Base-by-base conservation (phyloP, 2,797 vertebrate genomes). In the Hippopotamyrus pictus region DNA sequence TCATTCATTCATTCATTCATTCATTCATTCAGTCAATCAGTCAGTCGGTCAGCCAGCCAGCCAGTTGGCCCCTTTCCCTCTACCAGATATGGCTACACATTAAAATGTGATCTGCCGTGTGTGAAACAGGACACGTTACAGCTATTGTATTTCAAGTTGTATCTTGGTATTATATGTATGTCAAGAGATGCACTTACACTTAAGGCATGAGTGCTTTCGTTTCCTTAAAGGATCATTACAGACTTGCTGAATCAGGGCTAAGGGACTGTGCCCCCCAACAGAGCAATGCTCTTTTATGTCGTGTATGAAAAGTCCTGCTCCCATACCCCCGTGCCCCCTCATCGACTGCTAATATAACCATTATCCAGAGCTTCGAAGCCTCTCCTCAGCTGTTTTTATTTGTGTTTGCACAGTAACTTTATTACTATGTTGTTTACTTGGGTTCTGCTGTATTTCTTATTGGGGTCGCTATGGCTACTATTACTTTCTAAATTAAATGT, bases 91-190 rank as follows among this genome's bases (percentile, higher is more conserved):
- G 76, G 76, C 76, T 82, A 46, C 76, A 82, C 41, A 46, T 82
- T 82, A 82, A 82, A 82, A 82, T 82, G 41, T 82, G 76, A 44
- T 82, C 76, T 82, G 76, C 76, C 41, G 41, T 82, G 76, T 46
- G 76, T 82, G 76, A 82, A 82, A 19, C 37, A 22, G 41, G 37
- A n/a, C 37, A 14, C 19, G 17, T 82, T 82, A 44, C 76, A 44
- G 41, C 37, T 46, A 46, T 82, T 46, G 76, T 82, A 46, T 82
- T 82, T 82, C 76, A 82, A n/a, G 76, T 82, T 46, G 76, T 82
- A 44, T 46, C 76, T 82, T 82, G 19, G 37, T 82, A 82, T 44
- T 82, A 82, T 82, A 82, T 8, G 41, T 22, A 44, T 82, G 76
- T 46, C 76, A 46, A n/a, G 37, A 82, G 76, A n/a, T 46, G 37